Percentiles rank a stretch among this genome's conserved stretches.
Evolutionary conservation across 2,888 invertebrate species (phyloP).

Genomic region (Willowsia nigromaculata): DNA sequence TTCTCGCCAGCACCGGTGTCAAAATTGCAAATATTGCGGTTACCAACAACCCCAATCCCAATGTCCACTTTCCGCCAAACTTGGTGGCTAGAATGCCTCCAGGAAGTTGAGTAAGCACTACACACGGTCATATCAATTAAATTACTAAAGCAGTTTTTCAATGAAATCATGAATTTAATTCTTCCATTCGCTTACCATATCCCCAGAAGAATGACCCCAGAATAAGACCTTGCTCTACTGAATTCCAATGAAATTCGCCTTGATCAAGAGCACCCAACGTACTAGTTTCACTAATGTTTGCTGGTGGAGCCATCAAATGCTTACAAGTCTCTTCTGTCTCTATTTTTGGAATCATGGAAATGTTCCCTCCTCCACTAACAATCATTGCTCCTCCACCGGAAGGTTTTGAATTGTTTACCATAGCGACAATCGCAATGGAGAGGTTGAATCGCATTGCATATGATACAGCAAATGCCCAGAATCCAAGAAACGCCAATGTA

Average conservation of each 20-base stretch:
- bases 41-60: slow-evolving; percentile 90
- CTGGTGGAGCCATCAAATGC: slow-evolving; percentile 18
- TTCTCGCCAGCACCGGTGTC: slow-evolving; percentile 87
- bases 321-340: slow-evolving; percentile 27
- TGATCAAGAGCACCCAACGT: not conserved
- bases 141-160: too few relatives aligned
- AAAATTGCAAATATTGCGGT: slow-evolving; percentile 91
- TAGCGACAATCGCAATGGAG: slow-evolving; percentile 76
- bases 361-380: not conserved
- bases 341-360: not conserved
- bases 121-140: not conserved
- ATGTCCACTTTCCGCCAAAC: slow-evolving; percentile 92
- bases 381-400: too few relatives aligned
- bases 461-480: slow-evolving; percentile 76
- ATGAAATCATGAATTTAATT: not conserved
- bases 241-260: slow-evolving; percentile 71
- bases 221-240: slow-evolving; percentile 69
- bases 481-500: slow-evolving; percentile 75
- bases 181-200: too few relatives aligned
- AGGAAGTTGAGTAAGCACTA: slow-evolving; percentile 89
- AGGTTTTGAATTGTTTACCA: slow-evolving; percentile 64
- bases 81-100: slow-evolving; percentile 89
- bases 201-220: slow-evolving; percentile 70
- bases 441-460: slow-evolving; percentile 78
- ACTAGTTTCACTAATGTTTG: not conserved